Conservation (phyloP, 2,113 vertebrate species). For the Menidia beryllina region DNA sequence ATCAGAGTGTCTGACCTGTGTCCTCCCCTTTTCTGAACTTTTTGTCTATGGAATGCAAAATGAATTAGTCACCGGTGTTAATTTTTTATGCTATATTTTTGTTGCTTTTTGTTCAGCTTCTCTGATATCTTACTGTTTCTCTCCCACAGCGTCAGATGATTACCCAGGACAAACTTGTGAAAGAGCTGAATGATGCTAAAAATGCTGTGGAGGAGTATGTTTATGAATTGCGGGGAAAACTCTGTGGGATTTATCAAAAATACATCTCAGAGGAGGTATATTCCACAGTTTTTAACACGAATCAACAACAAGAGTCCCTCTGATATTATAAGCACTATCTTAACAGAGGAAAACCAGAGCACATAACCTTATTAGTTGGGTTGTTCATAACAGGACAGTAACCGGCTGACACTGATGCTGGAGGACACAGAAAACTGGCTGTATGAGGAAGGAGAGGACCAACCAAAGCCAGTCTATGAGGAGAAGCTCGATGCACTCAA, state of each 20-base stretch:
- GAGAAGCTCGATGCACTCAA: constrained; percentile 92
- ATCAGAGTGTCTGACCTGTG: no score
- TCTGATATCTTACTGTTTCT: background rate
- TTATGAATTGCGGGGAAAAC: constrained; percentile 92
- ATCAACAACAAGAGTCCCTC: background rate
- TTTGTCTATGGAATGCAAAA: no score
- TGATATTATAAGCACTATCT: background rate
- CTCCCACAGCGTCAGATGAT: constrained; percentile 90
- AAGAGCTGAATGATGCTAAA: constrained; percentile 94
- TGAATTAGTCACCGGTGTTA: no score
- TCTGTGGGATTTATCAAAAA: constrained; percentile 89
- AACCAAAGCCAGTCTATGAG: constrained; percentile 93
- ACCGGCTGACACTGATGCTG: constrained; percentile 86
- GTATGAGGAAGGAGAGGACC: constrained; percentile 96
- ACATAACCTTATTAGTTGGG: background rate
- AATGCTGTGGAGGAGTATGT: constrained; percentile 97
- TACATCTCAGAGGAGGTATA: constrained; percentile 90
- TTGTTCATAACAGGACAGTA: constrained; percentile 79
- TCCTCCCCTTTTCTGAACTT: no score
- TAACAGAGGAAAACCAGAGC: background rate
- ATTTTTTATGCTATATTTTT: no score
- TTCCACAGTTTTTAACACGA: background rate
- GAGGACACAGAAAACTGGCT: constrained; percentile 96
- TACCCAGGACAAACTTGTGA: constrained; percentile 94
- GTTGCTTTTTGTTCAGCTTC: background rate